These are phyloP conservation scores for Oreochromis aureus DNA, from an alignment of 2,113 vertebrate species.

Conservation along the genomic window DNA sequence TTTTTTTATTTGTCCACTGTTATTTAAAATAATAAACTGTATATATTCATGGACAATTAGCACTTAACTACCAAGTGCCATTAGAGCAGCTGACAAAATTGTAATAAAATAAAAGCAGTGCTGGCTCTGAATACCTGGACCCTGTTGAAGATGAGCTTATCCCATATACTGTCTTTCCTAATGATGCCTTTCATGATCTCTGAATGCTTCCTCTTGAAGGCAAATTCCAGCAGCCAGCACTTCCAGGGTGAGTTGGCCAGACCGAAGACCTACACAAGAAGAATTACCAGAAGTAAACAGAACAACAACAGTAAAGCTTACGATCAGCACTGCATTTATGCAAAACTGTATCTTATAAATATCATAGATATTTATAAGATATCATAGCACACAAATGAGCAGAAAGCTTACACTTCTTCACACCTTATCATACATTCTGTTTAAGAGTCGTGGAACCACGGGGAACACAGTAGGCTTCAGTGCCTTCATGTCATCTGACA, in stretches of 20 bases:
- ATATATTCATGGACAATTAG: background rate
- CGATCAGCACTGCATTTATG: background rate
- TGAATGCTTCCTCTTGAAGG: slow-evolving; percentile 87
- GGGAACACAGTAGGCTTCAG: slow-evolving; percentile 91
- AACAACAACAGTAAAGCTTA: background rate
- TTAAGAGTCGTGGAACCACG: slow-evolving; percentile 88
- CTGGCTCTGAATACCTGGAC: slow-evolving; percentile 80
- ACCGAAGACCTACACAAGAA: slow-evolving; percentile 78
- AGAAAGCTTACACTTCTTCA: background rate
- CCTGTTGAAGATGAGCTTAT: slow-evolving; percentile 88
- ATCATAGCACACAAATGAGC: background rate
- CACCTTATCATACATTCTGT: slow-evolving; percentile 93
- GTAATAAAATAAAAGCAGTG: background rate
- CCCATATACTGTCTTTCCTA: slow-evolving; percentile 91
- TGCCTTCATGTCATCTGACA: slow-evolving; percentile 87
- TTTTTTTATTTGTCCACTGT: background rate
- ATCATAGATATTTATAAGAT: background rate
- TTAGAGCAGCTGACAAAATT: background rate
- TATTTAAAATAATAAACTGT: background rate
- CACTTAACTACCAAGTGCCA: background rate
- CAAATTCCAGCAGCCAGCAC: slow-evolving; percentile 89
- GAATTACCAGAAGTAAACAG: background rate
- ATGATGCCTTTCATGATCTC: slow-evolving; percentile 87
- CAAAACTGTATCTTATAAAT: background rate
- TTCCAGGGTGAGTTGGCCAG: slow-evolving; percentile 87